Evolutionary conservation across 2,113 vertebrate genomes (phyloP), one percentile per base, ranked within the genome.

Genomic region (Corythornis madagascariensis): DNA sequence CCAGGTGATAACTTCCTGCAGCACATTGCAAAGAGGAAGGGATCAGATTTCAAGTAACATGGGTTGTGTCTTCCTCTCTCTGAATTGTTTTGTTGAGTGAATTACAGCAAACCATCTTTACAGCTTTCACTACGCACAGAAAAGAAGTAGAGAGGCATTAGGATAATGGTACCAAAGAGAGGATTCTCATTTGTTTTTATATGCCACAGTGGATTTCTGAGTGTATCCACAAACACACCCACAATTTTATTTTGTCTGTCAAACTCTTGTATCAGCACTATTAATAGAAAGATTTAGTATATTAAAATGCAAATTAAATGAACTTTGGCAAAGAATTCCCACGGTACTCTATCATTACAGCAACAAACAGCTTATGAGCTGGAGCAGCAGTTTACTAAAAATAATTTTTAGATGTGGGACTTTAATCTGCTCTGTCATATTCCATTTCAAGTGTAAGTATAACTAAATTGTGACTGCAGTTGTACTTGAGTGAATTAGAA

Each of bases 271-370:
- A 70, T 82, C 74, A 76, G 50, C 59, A 82, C 25, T 92, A 50
- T 92, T 89, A 91, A 85, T 82, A 47, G 73, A 85, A 94, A 76
- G 57, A 95, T 79, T 69, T 87, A 93, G 31, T 61, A 69, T 35
- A 85, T 82, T 87, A 87, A 90, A 88, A 94, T 79, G 60, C 60
- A 94, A 93, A 95, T 73, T 57, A 61, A 90, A 82, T 87, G 17
- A 96, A 93, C 55, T 89, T 92, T 79, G 71, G 60, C 63, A 85
- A 38, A 92, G 22, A 85, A 87, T 73, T 93, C 52, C 78, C 93
- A 35, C 0, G 2, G 33, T 87, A 72, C n/a, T 80, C 64, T 59
- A 40, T 26, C 63, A 84, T 84, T 92, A 70, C 17, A 57, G 43
- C 61, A 91, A 73, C 66, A 92, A 93, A 79, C 87, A 93, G 6